Conservation (phyloP, 2,797 vertebrate species). For the Phalanger gymnotis region DNA sequence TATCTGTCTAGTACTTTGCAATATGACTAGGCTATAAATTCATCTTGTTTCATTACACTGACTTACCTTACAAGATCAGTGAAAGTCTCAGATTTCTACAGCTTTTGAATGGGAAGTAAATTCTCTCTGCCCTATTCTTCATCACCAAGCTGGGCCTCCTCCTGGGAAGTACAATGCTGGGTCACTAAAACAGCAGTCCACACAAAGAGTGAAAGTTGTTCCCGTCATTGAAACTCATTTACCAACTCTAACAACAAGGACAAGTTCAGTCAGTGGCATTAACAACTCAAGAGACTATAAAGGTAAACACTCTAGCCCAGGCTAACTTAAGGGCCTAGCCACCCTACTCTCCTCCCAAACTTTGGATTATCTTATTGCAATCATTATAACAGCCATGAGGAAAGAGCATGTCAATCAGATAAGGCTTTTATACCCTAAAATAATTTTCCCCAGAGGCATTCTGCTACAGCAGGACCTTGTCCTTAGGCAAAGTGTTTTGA, state of each 20-base stretch:
- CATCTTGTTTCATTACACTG: not conserved
- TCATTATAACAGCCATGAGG: slow-evolving; percentile 25
- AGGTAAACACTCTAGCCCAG: not conserved
- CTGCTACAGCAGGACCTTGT: slow-evolving; percentile 4
- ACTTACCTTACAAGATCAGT: slow-evolving; percentile 76
- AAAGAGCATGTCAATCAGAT: slow-evolving; percentile 22
- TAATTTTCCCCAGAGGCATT: slow-evolving; percentile 1
- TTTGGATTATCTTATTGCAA: slow-evolving; percentile 10
- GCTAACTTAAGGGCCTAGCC: slow-evolving; percentile 31
- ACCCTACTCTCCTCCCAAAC: slow-evolving; percentile 29
- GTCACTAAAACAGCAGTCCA: slow-evolving; percentile 56
- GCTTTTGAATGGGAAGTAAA: slow-evolving; percentile 69
- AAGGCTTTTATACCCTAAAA: not conserved
- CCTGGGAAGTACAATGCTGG: slow-evolving; percentile 70
- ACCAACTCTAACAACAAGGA: slow-evolving; percentile 54
- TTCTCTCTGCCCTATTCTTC: slow-evolving; percentile 77
- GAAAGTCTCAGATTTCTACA: slow-evolving; percentile 58
- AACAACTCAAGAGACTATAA: slow-evolving; percentile 5
- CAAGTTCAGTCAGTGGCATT: slow-evolving; percentile 47
- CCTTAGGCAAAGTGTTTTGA: slow-evolving; percentile 6
- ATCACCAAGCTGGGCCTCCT: slow-evolving; percentile 79
- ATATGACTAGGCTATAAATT: not conserved
- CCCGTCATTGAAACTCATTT: slow-evolving; percentile 44
- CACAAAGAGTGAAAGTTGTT: slow-evolving; percentile 34
- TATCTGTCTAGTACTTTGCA: not conserved